These are phyloP conservation scores for Pomatostomus ruficeps DNA, from an alignment of 2,113 vertebrate species.

Conservation along the genomic window DNA sequence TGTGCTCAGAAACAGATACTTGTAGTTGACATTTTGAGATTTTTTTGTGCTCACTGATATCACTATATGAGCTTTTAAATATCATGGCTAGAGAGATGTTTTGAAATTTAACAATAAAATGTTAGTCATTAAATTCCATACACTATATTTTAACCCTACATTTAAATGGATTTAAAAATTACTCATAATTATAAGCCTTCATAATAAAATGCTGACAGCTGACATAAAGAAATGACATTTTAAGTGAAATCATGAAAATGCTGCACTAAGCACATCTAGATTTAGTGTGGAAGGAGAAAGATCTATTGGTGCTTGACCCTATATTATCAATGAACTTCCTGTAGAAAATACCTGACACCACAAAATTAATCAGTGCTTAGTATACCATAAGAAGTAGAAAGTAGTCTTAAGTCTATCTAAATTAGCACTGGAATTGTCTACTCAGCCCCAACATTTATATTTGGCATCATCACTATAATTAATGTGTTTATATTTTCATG, in stretches of 20 bases:
- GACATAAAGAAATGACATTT: not conserved
- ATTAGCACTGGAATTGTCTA: not conserved
- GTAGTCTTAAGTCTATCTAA: not conserved
- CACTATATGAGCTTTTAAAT: not conserved
- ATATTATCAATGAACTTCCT: not conserved
- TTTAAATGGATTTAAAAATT: not conserved
- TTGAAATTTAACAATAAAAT: not conserved
- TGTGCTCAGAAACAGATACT: not conserved
- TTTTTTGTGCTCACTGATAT: not conserved
- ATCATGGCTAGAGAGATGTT: not conserved
- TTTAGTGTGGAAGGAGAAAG: not conserved
- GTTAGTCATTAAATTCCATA: not conserved
- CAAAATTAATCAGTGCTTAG: not conserved
- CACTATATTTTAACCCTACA: not conserved
- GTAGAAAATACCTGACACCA: not conserved
- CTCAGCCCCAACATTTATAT: not conserved
- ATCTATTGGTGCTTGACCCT: not conserved
- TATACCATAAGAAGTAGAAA: not conserved
- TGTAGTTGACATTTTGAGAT: not conserved
- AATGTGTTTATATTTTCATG: not conserved
- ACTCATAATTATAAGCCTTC: conserved; percentile 3
- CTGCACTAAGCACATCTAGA: not conserved
- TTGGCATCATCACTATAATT: not conserved
- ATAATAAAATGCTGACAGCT: conserved; percentile 13
- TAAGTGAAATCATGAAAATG: conserved; percentile 14